Conservation (phyloP, 1,140 invertebrate genomes). For the Mizuhopecten yessoensis region DNA sequence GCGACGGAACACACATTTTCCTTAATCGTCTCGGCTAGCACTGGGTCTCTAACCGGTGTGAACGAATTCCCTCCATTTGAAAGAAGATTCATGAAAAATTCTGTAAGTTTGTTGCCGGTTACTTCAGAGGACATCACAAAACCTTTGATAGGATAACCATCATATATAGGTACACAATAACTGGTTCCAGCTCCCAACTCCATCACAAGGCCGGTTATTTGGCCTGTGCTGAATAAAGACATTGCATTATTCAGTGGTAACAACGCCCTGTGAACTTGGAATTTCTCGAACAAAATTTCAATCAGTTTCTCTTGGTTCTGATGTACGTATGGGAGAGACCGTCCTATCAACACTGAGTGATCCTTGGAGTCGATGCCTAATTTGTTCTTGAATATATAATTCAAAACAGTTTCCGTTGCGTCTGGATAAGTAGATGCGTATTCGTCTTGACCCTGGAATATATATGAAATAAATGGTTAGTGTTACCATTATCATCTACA, state of each 20-base stretch:
- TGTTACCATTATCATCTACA: neutral
- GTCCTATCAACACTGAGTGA: neutral
- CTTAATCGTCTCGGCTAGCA: neutral
- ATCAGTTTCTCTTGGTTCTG: neutral
- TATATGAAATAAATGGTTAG: neutral
- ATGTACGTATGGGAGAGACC: neutral
- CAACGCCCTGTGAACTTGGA: neutral
- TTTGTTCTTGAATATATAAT: neutral
- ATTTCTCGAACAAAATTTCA: slow-evolving; percentile 1
- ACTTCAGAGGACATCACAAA: neutral
- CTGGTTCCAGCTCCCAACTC: neutral
- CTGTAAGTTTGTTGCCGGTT: neutral
- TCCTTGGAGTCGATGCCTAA: neutral
- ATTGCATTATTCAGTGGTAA: neutral
- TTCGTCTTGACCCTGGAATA: neutral
- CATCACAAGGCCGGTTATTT: neutral
- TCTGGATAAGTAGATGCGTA: neutral
- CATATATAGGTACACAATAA: slow-evolving; percentile 3
- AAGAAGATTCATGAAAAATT: slow-evolving; percentile 20
- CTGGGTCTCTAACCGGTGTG: neutral
- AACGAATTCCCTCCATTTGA: neutral
- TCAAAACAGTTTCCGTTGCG: neutral
- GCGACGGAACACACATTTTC: neutral
- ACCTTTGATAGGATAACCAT: neutral
- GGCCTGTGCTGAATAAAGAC: neutral